Evolutionary conservation across 2,113 vertebrate species (phyloP), one percentile per base, ranked within the genome.

Genomic region (Paramormyrops kingsleyae): DNA sequence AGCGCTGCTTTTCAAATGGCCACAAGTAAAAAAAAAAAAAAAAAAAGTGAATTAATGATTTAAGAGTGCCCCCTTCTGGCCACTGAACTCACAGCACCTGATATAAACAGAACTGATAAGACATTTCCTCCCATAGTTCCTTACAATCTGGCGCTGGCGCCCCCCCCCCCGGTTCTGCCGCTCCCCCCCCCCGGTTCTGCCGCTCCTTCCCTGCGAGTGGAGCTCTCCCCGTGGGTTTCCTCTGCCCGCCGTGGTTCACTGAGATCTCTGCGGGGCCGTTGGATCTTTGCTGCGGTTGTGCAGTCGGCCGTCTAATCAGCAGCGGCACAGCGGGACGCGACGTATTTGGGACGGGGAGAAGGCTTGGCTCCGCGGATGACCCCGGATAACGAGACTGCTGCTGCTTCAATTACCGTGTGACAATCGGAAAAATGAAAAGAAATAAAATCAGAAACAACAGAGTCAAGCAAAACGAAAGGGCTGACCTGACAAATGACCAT

Each of bases 21-120:
- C 6, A 85, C 42, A n/a, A 21, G 42, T 7, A 53, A 52, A 87
- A 35, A 5, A 19, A 15, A 42, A 5, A 19, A 15, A 42, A 19
- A 52, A 52, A 19, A 53, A 19, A 7, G 12, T 1, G 50, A 87
- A 87, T 27, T 52, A 87, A 42, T 87, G 86, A 87, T 27, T 31
- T 52, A 87, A 87, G 49, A 87, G 12, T 35, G 49, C 86, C 86
- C 49, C 50, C 86, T 87, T 53, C 49, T 87, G 86, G 86, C 52
- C 86, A 35, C 31, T 19, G 17, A 7, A 31, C 50, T 35, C 49
- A 87, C 27, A 39, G 31, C 49, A 35, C 49, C 15, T 2, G 49
- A 27, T 31, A 6, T n/a, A 17, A n/a, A 49, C 83, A 49, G 83
- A 85, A 85, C 46, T 47, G 80, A 47, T 42, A 3, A 47, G 17